These are phyloP conservation scores for Taenaris catops DNA, from an alignment of 2,888 invertebrate genomes.

Conservation along the genomic window DNA sequence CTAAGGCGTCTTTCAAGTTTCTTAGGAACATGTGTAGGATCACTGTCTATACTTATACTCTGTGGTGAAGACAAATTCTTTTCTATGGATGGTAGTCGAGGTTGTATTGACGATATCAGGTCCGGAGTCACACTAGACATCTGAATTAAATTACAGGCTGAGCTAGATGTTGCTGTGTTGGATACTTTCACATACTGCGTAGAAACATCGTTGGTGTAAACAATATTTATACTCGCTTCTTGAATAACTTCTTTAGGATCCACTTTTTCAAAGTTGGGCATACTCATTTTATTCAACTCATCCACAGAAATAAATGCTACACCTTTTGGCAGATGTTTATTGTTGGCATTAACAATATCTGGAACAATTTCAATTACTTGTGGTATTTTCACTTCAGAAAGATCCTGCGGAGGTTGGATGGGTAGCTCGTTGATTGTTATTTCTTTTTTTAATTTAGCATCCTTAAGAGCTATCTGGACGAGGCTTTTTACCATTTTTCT, in stretches of 20 bases:
- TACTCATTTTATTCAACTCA: constrained; percentile 67
- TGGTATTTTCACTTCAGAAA: constrained; percentile 59
- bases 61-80: constrained; percentile 32
- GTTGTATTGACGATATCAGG: constrained; percentile 60
- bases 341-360: constrained; percentile 45
- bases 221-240: constrained; percentile 72
- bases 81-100: constrained; percentile 33
- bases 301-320: constrained; percentile 68
- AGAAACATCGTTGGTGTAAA: constrained; percentile 61
- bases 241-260: constrained; percentile 71
- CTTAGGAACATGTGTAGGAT: constrained; percentile 30
- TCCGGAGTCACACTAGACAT: constrained; percentile 62
- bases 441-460: constrained; percentile 65
- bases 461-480: constrained; percentile 65
- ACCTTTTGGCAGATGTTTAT: constrained; percentile 53
- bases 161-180: constrained; percentile 37
- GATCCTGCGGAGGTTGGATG: constrained; percentile 31
- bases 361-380: constrained; percentile 70
- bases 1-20: constrained; percentile 28
- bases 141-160: constrained; percentile 49
- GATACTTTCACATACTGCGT: constrained; percentile 56
- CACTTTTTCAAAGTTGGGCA: constrained; percentile 67
- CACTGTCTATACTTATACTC: constrained; percentile 25
- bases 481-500: constrained; percentile 79
- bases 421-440: constrained; percentile 32